phyloP scores from a whole-genome alignment of 2,113 vertebrate species.

The Cyanoramphus novaezelandiae region DNA sequence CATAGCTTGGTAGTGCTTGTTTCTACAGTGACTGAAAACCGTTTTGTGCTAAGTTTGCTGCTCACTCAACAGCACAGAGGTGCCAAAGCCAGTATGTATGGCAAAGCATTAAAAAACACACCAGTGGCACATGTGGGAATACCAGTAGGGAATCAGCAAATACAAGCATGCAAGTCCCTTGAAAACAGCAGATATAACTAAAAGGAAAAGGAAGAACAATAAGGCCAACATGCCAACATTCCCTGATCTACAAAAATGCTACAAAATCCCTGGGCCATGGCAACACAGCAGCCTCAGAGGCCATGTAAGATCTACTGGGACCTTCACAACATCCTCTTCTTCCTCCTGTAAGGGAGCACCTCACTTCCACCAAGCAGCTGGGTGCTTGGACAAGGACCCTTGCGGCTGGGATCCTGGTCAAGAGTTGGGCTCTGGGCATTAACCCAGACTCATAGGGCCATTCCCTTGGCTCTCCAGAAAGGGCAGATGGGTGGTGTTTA shows the following conservation, averaged over 20 bases:
- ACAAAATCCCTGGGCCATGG: not conserved
- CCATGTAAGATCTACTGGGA: not conserved
- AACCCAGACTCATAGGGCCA: not conserved
- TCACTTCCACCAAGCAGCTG: not conserved
- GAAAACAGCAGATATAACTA: not conserved
- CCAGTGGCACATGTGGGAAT: not conserved
- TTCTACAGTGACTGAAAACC: not conserved
- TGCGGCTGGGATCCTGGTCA: not conserved
- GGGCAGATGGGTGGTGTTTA: not conserved
- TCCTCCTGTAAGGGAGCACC: not conserved
- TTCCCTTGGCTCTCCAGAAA: not conserved
- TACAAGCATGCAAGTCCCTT: not conserved
- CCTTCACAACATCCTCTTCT: not conserved
- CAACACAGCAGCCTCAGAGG: not conserved
- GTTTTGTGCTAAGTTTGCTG: not conserved
- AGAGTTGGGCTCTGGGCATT: not conserved
- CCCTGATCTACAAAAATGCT: not conserved
- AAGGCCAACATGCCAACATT: not conserved
- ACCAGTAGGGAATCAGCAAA: not conserved
- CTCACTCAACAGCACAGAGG: not conserved
- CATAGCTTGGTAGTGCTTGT: not conserved
- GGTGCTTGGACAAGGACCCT: not conserved
- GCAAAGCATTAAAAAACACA: not conserved
- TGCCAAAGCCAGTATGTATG: not conserved
- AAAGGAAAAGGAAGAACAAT: not conserved